Conservation (phyloP, 2,797 vertebrate species). For the Columba guinea region DNA sequence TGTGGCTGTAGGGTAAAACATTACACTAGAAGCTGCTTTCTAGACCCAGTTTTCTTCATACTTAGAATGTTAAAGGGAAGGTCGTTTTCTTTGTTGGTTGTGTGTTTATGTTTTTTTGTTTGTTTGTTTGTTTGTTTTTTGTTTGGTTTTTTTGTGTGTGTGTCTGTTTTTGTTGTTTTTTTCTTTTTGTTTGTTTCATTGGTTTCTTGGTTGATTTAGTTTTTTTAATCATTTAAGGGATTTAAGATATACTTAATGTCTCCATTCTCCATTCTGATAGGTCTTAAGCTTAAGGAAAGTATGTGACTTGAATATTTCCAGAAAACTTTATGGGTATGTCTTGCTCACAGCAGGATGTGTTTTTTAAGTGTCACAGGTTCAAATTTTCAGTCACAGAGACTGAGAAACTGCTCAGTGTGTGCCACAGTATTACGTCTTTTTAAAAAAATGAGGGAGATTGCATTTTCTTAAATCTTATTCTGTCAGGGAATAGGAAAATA, state of each 20-base stretch:
- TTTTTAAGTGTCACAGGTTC: neutral
- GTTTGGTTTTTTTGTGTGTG: too few relatives aligned
- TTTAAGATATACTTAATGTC: neutral
- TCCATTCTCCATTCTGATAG: neutral
- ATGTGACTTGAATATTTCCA: neutral
- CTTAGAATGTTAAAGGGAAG: neutral
- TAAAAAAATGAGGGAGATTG: accelerated
- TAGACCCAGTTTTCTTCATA: neutral
- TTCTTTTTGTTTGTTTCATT: too few relatives aligned
- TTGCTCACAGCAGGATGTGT: neutral
- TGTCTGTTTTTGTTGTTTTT: too few relatives aligned
- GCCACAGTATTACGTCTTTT: neutral
- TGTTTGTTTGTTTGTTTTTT: too few relatives aligned
- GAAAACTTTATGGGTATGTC: neutral
- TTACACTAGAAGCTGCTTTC: neutral
- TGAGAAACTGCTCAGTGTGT: neutral
- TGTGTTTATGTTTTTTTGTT: neutral
- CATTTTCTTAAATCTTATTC: neutral
- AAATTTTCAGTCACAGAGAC: neutral
- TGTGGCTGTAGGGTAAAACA: neutral
- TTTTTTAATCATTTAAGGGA: neutral
- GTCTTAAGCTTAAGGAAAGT: neutral
- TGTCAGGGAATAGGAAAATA: neutral
- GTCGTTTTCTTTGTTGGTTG: too few relatives aligned
- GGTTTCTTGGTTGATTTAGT: too few relatives aligned